These are phyloP conservation scores for Chelon labrosus DNA, from an alignment of 2,797 vertebrate species.

Conservation along the genomic window DNA sequence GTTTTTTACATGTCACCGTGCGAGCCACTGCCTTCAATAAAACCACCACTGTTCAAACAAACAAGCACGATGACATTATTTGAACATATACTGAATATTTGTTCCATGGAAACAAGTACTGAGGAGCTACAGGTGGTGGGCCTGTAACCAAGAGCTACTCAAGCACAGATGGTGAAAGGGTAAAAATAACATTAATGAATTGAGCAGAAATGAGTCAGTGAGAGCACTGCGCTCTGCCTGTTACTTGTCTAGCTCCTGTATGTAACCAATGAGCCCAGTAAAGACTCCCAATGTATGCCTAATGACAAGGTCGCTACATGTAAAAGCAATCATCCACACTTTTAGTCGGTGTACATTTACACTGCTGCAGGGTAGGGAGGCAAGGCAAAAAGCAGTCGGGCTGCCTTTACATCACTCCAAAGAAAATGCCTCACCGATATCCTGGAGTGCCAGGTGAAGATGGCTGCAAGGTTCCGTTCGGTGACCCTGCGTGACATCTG, in stretches of 20 bases:
- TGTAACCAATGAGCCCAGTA: neutral
- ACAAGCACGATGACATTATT: neutral
- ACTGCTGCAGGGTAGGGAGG: neutral
- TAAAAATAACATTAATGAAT: constrained; percentile 44
- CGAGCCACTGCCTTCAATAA: neutral
- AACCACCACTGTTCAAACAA: constrained; percentile 1
- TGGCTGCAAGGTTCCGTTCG: constrained; percentile 42
- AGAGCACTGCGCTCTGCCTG: constrained; percentile 2
- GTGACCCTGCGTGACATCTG: constrained; percentile 20
- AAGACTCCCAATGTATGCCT: neutral
- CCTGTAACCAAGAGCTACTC: constrained; percentile 7
- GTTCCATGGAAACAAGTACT: constrained; percentile 21
- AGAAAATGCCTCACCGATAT: constrained; percentile 63
- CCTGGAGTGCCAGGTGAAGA: constrained; percentile 38
- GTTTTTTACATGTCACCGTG: neutral
- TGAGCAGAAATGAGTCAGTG: constrained; percentile 22
- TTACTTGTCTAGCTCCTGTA: neutral
- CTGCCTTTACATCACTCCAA: neutral
- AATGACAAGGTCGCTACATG: neutral
- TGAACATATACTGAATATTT: constrained; percentile 11
- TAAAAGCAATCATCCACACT: neutral
- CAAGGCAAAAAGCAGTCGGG: neutral
- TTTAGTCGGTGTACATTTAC: neutral
- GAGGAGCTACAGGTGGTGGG: constrained; percentile 35
- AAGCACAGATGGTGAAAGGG: constrained; percentile 30